A percentile compares a stretch with the other conserved stretches of the same genome.
Evolutionary conservation across 2,888 invertebrate species (phyloP).

Genomic region (Rosalia funebris): DNA sequence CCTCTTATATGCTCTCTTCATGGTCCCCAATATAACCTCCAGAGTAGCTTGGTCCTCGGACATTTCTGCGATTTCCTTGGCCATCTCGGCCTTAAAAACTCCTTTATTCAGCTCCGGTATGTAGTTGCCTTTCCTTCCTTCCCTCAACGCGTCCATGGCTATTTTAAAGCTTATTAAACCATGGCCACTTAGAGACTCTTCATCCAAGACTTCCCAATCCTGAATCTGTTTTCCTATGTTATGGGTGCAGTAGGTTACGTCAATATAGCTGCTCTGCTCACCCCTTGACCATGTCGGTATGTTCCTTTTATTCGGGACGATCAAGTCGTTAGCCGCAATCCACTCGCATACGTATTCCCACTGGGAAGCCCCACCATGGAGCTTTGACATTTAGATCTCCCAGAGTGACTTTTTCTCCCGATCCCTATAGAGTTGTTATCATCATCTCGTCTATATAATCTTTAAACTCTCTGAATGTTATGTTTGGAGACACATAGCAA

Average conservation of each 20-base stretch:
- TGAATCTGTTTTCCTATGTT: not conserved
- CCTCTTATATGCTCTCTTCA: not conserved
- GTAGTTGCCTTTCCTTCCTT: too few species aligned
- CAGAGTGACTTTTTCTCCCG: too few species aligned
- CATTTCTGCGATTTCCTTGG: not conserved
- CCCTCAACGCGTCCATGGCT: not conserved
- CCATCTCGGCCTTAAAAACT: not conserved
- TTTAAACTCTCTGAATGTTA: slow-evolving; percentile 1
- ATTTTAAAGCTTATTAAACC: not conserved
- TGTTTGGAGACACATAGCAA: slow-evolving; percentile 5
- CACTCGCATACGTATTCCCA: not conserved
- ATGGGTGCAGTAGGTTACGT: not conserved
- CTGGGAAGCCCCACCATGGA: not conserved
- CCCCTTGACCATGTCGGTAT: not conserved
- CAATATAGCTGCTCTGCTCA: not conserved
- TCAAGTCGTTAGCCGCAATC: not conserved
- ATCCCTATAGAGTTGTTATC: too few species aligned
- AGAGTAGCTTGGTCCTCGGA: not conserved
- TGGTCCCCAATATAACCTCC: not conserved
- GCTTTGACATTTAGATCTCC: slow-evolving; percentile 2
- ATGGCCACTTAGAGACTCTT: slow-evolving; percentile 20
- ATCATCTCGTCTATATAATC: slow-evolving; percentile 8
- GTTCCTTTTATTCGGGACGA: not conserved
- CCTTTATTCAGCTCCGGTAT: not conserved
- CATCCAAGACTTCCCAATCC: slow-evolving; percentile 12